A percentile compares a stretch with the other conserved stretches of the same genome.
Evolutionary conservation across 1,140 invertebrate species (phyloP).

Genomic region (Trichoplusia ni): DNA sequence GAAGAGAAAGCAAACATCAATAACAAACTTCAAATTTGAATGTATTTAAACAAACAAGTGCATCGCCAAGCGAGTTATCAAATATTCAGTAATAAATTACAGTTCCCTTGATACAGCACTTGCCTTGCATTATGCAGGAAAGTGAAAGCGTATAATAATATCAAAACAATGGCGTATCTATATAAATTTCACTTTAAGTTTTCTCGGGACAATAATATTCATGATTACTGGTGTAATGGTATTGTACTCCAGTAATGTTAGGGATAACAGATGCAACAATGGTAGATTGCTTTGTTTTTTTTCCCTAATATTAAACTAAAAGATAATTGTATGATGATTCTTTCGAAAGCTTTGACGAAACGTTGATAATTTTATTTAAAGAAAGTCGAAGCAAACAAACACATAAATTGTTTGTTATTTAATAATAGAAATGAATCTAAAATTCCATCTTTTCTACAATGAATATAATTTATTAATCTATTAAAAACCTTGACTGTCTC

Average conservation of each 20-base stretch:
- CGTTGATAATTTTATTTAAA: no score
- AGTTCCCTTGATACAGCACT: conserved; percentile 20
- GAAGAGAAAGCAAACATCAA: conserved; percentile 3
- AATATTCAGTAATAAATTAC: conserved; percentile 32
- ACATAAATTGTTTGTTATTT: no score
- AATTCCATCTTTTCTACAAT: no score
- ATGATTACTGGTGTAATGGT: neutral
- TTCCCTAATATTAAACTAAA: no score
- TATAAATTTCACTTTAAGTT: conserved; percentile 26
- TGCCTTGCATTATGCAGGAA: conserved; percentile 25
- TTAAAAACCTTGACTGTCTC: no score
- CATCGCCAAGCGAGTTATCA: conserved; percentile 5
- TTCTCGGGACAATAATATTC: conserved; percentile 22
- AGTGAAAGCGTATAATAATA: conserved; percentile 29
- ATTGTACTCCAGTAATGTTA: neutral
- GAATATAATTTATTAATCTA: no score
- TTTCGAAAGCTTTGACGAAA: neutral
- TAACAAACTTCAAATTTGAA: neutral
- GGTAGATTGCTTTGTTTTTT: conserved; percentile 10
- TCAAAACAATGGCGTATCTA: conserved; percentile 25
- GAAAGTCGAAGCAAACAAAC: no score
- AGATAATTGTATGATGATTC: neutral
- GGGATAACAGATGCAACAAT: neutral
- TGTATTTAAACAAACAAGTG: conserved; percentile 3
- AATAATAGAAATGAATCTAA: no score